Base-by-base conservation (phyloP, 2,797 vertebrate genomes). In the Sphenopsis melanotis region DNA sequence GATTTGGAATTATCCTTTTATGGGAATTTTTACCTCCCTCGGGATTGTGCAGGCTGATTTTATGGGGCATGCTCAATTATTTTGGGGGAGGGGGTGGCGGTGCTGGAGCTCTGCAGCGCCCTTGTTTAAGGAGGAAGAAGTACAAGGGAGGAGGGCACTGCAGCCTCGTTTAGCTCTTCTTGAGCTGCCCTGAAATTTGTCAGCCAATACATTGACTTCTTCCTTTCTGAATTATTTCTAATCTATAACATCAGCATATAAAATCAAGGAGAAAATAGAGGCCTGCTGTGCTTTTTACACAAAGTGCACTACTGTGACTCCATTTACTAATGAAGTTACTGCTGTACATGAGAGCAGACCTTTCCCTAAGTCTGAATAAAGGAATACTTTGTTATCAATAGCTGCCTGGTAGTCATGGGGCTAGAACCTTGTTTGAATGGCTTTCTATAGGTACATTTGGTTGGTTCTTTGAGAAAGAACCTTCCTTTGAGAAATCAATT, bases 1-100 rank as follows among this genome's bases (percentile, higher is more conserved):
- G 77, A 74, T 85, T 78, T 55, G 76, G 66, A 91, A 82, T 72
- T 91, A 95, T 89, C 90, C 87, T 66, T 97, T 91, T 89, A 92
- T 83, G 64, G 85, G 87, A 85, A 70, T 88, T 89, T 75, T 76
- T 68, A 23, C 79, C 77, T 92, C 63, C 64, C 66, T 68, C 11
- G 46, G 75, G 80, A 86, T 18, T 60, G 83, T 41, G n/a, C 70
- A 20, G 70, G 39, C 49, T 91, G 87, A 17, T 60, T 90, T 89
- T 65, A 60, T 77, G 81, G 82, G 82, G 52, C 77, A 59, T 3
- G 69, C 71, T 63, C 42, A 24, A 41, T 84, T 89, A 79, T 96
- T 87, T 22, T 18, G 39, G 34, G 59, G 72, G 81, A 84, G 55
- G 80, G 61, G 26, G 15, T 0, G 4, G 49, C 39, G 30, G 23